These are phyloP conservation scores for Lontra canadensis DNA, from an alignment of 2,113 vertebrate genomes.

Conservation along the genomic window DNA sequence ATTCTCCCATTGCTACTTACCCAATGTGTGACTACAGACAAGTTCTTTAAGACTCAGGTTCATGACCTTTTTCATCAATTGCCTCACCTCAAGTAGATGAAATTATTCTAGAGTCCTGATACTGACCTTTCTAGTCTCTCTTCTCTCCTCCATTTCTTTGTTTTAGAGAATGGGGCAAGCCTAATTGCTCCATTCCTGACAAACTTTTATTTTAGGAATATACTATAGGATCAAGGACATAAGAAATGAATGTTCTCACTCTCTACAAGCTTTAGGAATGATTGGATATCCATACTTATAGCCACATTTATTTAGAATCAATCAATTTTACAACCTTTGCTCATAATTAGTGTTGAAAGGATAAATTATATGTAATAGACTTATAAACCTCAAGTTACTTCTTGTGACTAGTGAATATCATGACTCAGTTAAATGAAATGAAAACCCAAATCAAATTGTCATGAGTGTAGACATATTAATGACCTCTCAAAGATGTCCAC, in stretches of 20 bases:
- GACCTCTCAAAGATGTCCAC: background rate
- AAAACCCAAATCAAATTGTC: background rate
- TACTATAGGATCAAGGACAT: background rate
- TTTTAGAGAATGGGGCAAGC: background rate
- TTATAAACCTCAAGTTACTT: background rate
- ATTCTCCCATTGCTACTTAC: background rate
- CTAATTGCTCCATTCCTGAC: background rate
- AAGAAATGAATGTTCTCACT: background rate
- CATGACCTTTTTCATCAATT: background rate
- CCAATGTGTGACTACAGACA: background rate
- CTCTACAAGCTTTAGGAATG: background rate
- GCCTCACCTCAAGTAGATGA: background rate
- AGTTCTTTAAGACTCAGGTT: background rate
- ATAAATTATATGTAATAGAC: background rate
- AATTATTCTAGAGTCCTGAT: background rate
- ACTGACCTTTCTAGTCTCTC: background rate
- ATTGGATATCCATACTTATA: background rate
- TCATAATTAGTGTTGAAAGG: background rate
- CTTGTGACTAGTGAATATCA: background rate
- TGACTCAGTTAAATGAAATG: background rate
- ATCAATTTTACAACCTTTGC: background rate
- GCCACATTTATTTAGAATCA: slow-evolving; percentile 22
- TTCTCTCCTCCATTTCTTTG: background rate
- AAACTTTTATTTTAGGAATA: background rate
- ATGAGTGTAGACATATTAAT: background rate